These are phyloP conservation scores for Arctia plantaginis DNA, from an alignment of 2,888 invertebrate species.

Conservation along the genomic window DNA sequence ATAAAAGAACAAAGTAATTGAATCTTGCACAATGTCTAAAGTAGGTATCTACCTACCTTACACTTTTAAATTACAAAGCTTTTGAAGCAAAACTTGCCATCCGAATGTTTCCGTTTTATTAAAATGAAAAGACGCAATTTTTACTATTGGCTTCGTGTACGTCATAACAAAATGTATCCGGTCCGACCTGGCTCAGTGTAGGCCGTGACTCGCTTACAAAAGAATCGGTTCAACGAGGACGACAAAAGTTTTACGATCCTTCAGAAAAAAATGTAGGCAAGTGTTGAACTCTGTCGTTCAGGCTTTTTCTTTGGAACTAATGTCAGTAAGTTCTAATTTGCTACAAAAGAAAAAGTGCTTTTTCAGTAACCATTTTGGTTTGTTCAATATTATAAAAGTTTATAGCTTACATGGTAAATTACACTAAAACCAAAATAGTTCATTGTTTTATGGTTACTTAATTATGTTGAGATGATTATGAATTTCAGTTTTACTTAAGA, in stretches of 20 bases:
- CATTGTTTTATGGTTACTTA: too few relatives aligned
- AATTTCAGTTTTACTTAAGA: too few relatives aligned
- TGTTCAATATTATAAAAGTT: neutral
- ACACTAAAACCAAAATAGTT: too few relatives aligned
- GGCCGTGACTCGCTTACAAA: conserved; percentile 60
- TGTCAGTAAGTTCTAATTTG: neutral
- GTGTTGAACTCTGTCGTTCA: neutral
- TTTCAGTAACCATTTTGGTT: neutral
- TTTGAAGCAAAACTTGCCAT: neutral
- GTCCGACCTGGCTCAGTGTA: conserved; percentile 46
- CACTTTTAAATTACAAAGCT: neutral
- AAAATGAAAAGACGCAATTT: conserved; percentile 40
- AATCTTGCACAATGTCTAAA: neutral
- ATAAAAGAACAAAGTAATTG: neutral
- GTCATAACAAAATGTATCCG: conserved; percentile 54
- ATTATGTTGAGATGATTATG: too few relatives aligned
- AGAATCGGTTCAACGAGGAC: conserved; percentile 48
- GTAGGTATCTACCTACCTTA: neutral
- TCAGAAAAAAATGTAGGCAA: conserved; percentile 1
- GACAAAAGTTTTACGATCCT: conserved; percentile 41
- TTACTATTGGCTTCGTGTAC: conserved; percentile 54
- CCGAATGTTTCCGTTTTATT: neutral
- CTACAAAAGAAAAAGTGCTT: neutral
- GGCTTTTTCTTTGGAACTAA: neutral
- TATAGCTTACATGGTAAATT: neutral